A percentile compares a stretch with the other conserved stretches of the same genome.
Conservation (phyloP, 2,888 invertebrate genomes). For the Caenorhabditis sinica region DNA sequence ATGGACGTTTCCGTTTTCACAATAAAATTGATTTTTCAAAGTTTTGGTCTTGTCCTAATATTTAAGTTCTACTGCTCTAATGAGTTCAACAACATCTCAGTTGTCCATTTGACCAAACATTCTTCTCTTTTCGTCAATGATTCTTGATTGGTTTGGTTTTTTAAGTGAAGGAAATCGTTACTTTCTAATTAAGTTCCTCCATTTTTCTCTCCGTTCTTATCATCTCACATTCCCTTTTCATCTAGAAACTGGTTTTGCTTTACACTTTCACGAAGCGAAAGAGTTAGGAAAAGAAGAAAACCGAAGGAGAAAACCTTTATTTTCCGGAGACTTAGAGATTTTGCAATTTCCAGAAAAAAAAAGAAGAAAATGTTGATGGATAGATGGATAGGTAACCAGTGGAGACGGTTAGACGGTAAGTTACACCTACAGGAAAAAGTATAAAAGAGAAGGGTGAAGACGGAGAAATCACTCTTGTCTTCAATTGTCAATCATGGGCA, state of each 20-base stretch:
- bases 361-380: slow-evolving; percentile 15
- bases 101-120: background rate
- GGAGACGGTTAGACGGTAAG: slow-evolving; percentile 32
- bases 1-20: background rate
- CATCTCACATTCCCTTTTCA: slow-evolving; percentile 30
- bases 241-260: slow-evolving; percentile 29
- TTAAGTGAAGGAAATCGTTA: slow-evolving; percentile 8
- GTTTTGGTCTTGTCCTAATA: background rate
- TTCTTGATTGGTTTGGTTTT: slow-evolving; percentile 17
- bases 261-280: slow-evolving; percentile 23
- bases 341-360: slow-evolving; percentile 59
- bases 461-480: slow-evolving; percentile 54
- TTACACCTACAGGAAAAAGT: slow-evolving; percentile 34
- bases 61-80: background rate
- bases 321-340: slow-evolving; percentile 49
- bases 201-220: slow-evolving; percentile 35
- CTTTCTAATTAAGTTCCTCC: slow-evolving; percentile 36
- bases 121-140: slow-evolving; percentile 2
- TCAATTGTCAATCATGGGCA: slow-evolving; percentile 61
- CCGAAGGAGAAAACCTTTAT: slow-evolving; percentile 5
- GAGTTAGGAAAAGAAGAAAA: slow-evolving; percentile 5
- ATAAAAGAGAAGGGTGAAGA: slow-evolving; percentile 30
- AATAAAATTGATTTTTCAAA: background rate
- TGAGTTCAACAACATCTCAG: background rate
- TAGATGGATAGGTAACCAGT: slow-evolving; percentile 34